Percentiles rank a stretch among this genome's conserved stretches.
These are phyloP conservation scores for Vipera ursinii DNA, from an alignment of 2,797 vertebrate genomes.

Conservation along the genomic window DNA sequence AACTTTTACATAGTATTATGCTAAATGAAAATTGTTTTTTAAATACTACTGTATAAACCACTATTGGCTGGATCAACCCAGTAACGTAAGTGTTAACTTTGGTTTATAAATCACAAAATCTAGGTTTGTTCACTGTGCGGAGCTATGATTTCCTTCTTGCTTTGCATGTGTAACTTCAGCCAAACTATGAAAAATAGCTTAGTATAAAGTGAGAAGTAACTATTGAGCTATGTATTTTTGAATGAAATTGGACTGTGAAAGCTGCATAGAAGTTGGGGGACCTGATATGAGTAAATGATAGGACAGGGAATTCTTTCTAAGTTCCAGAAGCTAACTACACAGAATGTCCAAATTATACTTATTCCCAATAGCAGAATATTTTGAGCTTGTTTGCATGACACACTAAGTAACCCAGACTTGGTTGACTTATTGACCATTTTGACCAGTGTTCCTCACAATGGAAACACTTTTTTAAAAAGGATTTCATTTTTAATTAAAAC, in stretches of 20 bases:
- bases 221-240: not conserved
- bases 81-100: not conserved
- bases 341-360: not conserved
- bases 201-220: not conserved
- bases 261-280: not conserved
- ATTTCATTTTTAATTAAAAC: not conserved
- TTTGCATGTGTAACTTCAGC: not conserved
- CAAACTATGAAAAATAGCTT: not conserved
- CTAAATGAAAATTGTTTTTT: not conserved
- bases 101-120: not conserved
- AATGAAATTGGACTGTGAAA: not conserved
- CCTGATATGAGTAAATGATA: not conserved
- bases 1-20: not conserved
- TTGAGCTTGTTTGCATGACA: not conserved
- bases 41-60: not conserved
- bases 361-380: not conserved
- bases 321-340: not conserved
- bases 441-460: not conserved
- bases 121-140: not conserved
- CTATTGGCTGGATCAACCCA: not conserved
- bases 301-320: not conserved
- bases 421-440: not conserved
- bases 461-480: not conserved
- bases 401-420: not conserved
- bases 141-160: not conserved